These are phyloP conservation scores for Metalampra italica DNA, from an alignment of 2,888 invertebrate species.

Conservation along the genomic window DNA sequence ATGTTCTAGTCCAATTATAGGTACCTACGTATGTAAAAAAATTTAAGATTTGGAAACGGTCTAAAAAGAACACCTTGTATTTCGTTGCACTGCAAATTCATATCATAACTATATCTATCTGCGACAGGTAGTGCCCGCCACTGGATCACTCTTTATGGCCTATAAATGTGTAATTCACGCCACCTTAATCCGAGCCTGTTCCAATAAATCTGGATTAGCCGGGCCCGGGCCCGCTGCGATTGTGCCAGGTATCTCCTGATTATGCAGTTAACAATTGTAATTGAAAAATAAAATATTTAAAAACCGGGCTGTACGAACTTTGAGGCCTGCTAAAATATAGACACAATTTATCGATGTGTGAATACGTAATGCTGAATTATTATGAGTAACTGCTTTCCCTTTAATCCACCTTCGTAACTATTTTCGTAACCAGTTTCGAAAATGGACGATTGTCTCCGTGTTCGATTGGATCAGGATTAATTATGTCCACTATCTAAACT, in stretches of 20 bases:
- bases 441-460: too few species aligned
- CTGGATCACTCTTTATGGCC: conserved; percentile 78
- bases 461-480: too few species aligned
- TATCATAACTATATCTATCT: conserved; percentile 65
- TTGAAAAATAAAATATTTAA: conserved; percentile 68
- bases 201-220: conserved; percentile 76
- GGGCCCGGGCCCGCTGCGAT: conserved; percentile 60
- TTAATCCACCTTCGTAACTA: too few species aligned
- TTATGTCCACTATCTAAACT: too few species aligned
- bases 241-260: conserved; percentile 67
- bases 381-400: too few species aligned
- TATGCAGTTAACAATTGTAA: conserved; percentile 76
- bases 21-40: too few species aligned
- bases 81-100: conserved; percentile 36
- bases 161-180: conserved; percentile 78
- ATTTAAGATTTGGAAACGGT: not conserved
- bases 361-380: too few species aligned
- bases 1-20: too few species aligned
- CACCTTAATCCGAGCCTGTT: conserved; percentile 74
- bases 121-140: conserved; percentile 67
- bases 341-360: not conserved
- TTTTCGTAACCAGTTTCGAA: too few species aligned
- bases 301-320: conserved; percentile 29
- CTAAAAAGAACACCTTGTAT: conserved; percentile 29
- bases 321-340: conserved; percentile 1